Conservation (phyloP, 2,888 invertebrate species). For the Gastracanthus pulcherrimus region DNA sequence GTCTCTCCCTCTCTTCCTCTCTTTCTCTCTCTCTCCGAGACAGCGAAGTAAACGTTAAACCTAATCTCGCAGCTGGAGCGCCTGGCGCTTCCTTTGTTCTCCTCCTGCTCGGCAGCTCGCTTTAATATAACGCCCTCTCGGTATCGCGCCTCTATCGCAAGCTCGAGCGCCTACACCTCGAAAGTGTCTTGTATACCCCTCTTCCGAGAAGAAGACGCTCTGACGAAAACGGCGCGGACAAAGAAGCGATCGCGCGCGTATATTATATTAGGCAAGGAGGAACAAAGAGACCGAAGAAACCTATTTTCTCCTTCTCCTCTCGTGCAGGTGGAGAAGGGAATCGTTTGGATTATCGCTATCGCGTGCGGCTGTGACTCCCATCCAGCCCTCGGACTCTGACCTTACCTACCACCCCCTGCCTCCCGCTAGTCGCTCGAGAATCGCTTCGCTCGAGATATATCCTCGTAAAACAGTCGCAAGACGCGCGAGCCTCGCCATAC, state of each 20-base stretch:
- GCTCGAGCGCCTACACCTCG: background rate
- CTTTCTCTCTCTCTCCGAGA: background rate
- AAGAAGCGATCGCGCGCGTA: too few species aligned
- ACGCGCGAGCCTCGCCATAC: too few species aligned
- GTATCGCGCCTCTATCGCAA: slow-evolving; percentile 22
- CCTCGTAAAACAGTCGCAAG: background rate
- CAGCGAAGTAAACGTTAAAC: background rate
- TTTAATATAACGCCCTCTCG: slow-evolving; percentile 33
- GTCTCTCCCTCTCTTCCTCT: background rate
- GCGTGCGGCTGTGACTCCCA: background rate
- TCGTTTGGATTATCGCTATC: too few species aligned
- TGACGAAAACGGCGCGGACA: background rate
- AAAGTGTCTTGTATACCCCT: background rate
- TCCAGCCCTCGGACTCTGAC: slow-evolving; percentile 23
- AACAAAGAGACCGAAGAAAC: background rate
- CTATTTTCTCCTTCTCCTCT: too few species aligned
- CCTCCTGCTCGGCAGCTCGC: background rate
- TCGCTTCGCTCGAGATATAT: slow-evolving; percentile 21
- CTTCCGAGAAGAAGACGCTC: background rate
- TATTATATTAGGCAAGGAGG: too few species aligned
- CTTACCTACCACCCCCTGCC: too few species aligned
- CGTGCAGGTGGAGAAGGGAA: too few species aligned
- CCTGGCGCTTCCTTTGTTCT: slow-evolving; percentile 42
- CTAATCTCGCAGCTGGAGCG: slow-evolving; percentile 31
- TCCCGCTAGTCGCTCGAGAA: background rate